Conservation (phyloP, 2,888 invertebrate genomes). For the Biston stratarius region DNA sequence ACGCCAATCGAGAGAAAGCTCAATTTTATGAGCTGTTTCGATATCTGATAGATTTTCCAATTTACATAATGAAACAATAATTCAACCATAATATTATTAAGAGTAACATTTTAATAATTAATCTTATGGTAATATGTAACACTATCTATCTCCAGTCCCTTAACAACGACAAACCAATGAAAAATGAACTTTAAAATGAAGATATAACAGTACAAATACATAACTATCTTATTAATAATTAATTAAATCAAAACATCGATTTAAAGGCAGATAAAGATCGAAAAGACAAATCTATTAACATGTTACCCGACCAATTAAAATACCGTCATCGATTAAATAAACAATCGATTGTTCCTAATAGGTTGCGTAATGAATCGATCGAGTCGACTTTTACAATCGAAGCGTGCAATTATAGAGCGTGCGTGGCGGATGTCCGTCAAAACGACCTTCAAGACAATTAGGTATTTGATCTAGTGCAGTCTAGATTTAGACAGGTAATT, state of each 20-base stretch:
- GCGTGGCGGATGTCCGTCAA: conserved; percentile 33
- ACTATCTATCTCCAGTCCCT: neutral
- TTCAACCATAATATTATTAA: neutral
- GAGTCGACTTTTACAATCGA: conserved; percentile 31
- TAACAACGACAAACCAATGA: neutral
- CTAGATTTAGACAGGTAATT: conserved; percentile 19
- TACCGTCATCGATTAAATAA: conserved; percentile 25
- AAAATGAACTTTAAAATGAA: conserved; percentile 1
- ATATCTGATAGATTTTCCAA: neutral
- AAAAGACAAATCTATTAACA: conserved; percentile 23
- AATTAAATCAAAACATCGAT: conserved; percentile 19
- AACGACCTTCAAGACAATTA: conserved; percentile 23
- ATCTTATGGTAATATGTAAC: conserved; percentile 9
- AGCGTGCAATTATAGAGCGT: conserved; percentile 13
- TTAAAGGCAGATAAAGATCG: conserved; percentile 13
- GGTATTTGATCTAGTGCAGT: conserved; percentile 13
- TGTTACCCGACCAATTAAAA: conserved; percentile 25
- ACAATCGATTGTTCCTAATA: conserved; percentile 30
- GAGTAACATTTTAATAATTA: neutral
- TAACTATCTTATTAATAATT: conserved; percentile 1
- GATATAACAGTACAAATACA: neutral
- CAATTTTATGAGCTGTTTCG: neutral
- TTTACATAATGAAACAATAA: conserved; percentile 7
- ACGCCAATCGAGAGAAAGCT: conserved; percentile 16
- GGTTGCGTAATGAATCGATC: conserved; percentile 38